These are phyloP conservation scores for Drosophila carrolli DNA, from an alignment of 1,140 invertebrate species.

Conservation along the genomic window DNA sequence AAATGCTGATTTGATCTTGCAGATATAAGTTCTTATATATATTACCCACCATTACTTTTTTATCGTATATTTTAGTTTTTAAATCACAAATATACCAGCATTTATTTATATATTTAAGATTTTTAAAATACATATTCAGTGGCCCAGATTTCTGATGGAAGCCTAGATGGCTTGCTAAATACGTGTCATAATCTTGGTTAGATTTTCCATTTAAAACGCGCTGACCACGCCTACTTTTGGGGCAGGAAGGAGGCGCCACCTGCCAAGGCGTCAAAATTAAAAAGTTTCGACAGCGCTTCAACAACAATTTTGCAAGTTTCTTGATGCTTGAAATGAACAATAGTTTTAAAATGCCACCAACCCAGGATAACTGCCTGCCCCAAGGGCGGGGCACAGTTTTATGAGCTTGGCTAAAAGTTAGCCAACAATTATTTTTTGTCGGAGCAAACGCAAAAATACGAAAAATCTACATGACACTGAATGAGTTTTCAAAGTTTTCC, in stretches of 20 bases:
- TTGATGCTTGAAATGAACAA: conserved; percentile 68
- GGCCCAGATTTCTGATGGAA: too few species aligned
- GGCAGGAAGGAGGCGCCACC: conserved; percentile 7
- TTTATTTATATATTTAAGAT: too few species aligned
- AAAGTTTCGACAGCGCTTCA: conserved; percentile 58
- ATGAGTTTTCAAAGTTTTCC: conserved; percentile 62
- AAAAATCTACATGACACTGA: conserved; percentile 67
- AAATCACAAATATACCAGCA: too few species aligned
- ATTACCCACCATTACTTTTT: too few species aligned
- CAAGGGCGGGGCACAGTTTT: conserved; percentile 32
- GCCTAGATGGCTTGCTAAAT: too few species aligned
- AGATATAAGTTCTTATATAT: too few species aligned
- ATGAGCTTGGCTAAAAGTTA: conserved; percentile 60
- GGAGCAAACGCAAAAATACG: conserved; percentile 55
- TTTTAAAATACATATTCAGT: too few species aligned
- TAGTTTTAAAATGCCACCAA: conserved; percentile 63
- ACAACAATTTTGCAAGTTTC: conserved; percentile 64
- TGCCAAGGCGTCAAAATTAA: conserved; percentile 63
- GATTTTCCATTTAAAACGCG: neutral
- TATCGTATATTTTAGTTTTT: too few species aligned
- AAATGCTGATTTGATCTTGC: too few species aligned
- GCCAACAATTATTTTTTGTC: conserved; percentile 64
- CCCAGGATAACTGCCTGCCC: conserved; percentile 38
- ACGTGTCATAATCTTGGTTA: too few species aligned
- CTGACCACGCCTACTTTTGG: neutral